phyloP scores from a whole-genome alignment of 2,888 invertebrate species.

The Lapara coniferarum region DNA sequence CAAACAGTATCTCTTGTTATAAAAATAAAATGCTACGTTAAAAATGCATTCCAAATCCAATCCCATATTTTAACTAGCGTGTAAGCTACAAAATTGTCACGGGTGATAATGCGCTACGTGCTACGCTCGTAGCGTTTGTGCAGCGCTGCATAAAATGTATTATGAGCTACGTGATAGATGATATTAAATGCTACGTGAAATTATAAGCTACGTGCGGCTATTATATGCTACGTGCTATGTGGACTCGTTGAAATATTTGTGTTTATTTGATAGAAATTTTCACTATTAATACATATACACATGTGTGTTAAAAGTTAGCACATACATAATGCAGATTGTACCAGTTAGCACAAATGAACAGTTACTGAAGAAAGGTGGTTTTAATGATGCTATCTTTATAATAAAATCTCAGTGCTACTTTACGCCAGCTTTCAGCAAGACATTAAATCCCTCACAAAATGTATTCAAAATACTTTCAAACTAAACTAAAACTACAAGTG shows the following conservation, averaged over 20 bases:
- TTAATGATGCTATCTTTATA: too few relatives aligned
- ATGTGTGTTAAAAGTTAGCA: background rate
- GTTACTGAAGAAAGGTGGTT: too few relatives aligned
- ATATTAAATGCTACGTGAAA: slow-evolving; percentile 16
- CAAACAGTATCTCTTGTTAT: too few relatives aligned
- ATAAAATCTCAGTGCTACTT: too few relatives aligned
- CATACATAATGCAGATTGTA: background rate
- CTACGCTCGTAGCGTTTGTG: slow-evolving; percentile 21
- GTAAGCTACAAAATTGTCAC: slow-evolving; percentile 21
- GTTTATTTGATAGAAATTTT: background rate
- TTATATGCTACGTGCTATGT: background rate
- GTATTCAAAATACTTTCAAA: too few relatives aligned
- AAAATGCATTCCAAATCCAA: background rate
- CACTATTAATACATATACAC: background rate
- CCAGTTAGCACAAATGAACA: too few relatives aligned
- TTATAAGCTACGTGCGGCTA: background rate
- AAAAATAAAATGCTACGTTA: too few relatives aligned
- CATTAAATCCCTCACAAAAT: too few relatives aligned
- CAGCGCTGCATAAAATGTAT: slow-evolving; percentile 17
- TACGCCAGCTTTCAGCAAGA: too few relatives aligned
- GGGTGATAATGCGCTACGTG: slow-evolving; percentile 22
- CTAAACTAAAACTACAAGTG: too few relatives aligned
- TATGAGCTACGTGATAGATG: slow-evolving; percentile 16
- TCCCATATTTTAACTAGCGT: slow-evolving; percentile 14
- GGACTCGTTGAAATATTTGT: background rate